These are phyloP conservation scores for Drosophila rubida DNA, from an alignment of 2,888 invertebrate species.

Conservation along the genomic window DNA sequence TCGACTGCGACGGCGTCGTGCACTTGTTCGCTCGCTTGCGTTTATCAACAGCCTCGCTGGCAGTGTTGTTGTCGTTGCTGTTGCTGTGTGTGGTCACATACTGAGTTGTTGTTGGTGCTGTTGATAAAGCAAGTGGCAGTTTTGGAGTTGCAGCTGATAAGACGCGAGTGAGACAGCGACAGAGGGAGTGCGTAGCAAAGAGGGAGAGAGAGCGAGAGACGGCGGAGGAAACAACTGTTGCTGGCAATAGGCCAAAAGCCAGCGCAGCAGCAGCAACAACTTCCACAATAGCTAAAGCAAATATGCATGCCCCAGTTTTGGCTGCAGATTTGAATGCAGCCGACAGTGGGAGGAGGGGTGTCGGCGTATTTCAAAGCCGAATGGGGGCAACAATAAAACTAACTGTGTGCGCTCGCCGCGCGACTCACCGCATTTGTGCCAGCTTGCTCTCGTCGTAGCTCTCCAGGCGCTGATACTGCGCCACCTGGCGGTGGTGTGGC, in stretches of 20 bases:
- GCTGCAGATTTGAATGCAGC: slow-evolving; percentile 29
- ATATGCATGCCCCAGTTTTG: slow-evolving; percentile 44
- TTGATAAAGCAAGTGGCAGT: slow-evolving; percentile 48
- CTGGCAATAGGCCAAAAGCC: slow-evolving; percentile 48
- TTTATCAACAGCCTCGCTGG: slow-evolving; percentile 46
- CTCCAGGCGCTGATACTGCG: slow-evolving; percentile 77
- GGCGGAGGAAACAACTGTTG: slow-evolving; percentile 44
- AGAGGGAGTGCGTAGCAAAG: background rate
- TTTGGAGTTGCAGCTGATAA: slow-evolving; percentile 52
- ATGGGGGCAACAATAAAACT: slow-evolving; percentile 35
- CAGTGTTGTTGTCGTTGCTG: slow-evolving; percentile 28
- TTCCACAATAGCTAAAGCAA: slow-evolving; percentile 23
- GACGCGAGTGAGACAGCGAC: background rate
- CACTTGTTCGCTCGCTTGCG: slow-evolving; percentile 60
- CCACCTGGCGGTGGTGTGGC: slow-evolving; percentile 47
- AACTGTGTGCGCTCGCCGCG: slow-evolving; percentile 17
- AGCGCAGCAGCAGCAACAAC: slow-evolving; percentile 4
- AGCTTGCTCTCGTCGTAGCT: slow-evolving; percentile 78
- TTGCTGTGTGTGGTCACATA: slow-evolving; percentile 32
- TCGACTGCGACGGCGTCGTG: slow-evolving; percentile 67
- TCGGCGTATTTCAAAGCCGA: slow-evolving; percentile 41
- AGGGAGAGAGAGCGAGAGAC: background rate
- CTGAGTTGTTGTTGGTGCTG: slow-evolving; percentile 17
- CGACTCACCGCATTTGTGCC: slow-evolving; percentile 72
- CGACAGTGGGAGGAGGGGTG: slow-evolving; percentile 4